Evolutionary conservation across 2,888 invertebrate species (phyloP).

Genomic region (Taphrorychus bicolor): DNA sequence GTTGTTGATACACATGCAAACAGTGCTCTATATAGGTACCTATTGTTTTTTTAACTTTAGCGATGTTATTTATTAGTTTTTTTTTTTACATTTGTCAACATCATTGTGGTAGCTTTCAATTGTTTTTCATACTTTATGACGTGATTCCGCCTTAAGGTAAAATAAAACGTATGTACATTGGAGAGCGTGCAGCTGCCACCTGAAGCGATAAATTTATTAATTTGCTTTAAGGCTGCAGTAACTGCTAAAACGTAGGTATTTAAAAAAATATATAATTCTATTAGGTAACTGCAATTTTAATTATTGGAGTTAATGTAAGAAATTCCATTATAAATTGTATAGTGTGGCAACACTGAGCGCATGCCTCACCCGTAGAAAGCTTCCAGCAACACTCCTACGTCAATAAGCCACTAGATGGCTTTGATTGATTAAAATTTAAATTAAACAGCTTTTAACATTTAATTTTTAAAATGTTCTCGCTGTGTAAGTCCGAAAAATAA

Average conservation of each 20-base stretch:
- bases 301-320: no score
- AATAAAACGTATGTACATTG: not conserved
- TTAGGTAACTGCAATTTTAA: no score
- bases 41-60: no score
- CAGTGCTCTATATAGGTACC: no score
- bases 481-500: no score
- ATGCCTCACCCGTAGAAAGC: conserved; percentile 47
- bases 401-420: conserved; percentile 31
- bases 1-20: no score
- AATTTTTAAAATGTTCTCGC: not conserved
- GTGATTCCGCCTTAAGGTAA: not conserved
- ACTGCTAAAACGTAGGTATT: no score
- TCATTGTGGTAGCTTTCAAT: not conserved
- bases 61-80: no score
- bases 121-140: not conserved
- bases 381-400: conserved; percentile 28
- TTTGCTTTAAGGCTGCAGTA: no score
- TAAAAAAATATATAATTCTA: no score
- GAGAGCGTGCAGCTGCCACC: not conserved
- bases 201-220: not conserved
- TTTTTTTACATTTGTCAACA: no score
- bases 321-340: no score
- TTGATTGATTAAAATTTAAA: conserved; percentile 3
- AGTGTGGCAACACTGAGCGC: conserved; percentile 36
- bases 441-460: not conserved